These are phyloP conservation scores for Drosophila lacicola DNA, from an alignment of 2,888 invertebrate species.

Conservation along the genomic window DNA sequence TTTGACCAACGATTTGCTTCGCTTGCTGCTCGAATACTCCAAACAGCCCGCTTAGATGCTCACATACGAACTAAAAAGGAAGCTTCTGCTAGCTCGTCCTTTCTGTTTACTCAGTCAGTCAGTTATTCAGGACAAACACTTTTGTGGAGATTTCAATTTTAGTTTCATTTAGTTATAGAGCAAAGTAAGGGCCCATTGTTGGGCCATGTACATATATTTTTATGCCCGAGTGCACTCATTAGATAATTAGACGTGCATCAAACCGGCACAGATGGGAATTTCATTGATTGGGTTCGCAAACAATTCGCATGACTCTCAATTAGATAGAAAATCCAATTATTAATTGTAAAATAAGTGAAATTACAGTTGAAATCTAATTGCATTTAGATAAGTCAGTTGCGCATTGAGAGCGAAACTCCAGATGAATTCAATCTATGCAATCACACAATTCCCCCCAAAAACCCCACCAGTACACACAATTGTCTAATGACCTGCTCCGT, in stretches of 20 bases:
- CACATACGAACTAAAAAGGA: too few relatives aligned
- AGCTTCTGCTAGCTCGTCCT: too few relatives aligned
- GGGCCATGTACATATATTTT: neutral
- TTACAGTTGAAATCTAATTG: neutral
- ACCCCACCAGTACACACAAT: neutral
- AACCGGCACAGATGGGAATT: neutral
- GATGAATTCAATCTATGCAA: neutral
- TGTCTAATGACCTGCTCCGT: neutral
- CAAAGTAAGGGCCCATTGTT: too few relatives aligned
- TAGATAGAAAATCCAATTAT: slow-evolving; percentile 13
- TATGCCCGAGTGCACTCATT: neutral
- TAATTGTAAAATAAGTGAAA: slow-evolving; percentile 4
- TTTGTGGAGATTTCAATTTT: too few relatives aligned
- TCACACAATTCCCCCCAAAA: too few relatives aligned
- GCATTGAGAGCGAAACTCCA: neutral
- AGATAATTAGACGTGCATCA: slow-evolving; percentile 4
- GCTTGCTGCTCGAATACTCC: too few relatives aligned
- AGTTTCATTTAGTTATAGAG: too few relatives aligned
- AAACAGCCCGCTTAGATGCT: too few relatives aligned
- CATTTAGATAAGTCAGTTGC: neutral
- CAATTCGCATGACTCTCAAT: slow-evolving; percentile 7
- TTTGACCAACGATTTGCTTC: too few relatives aligned
- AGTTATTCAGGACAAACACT: too few relatives aligned
- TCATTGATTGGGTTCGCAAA: slow-evolving; percentile 2
- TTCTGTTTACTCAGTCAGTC: too few relatives aligned